Conservation (phyloP, 2,113 vertebrate genomes). For the Cettia cetti region DNA sequence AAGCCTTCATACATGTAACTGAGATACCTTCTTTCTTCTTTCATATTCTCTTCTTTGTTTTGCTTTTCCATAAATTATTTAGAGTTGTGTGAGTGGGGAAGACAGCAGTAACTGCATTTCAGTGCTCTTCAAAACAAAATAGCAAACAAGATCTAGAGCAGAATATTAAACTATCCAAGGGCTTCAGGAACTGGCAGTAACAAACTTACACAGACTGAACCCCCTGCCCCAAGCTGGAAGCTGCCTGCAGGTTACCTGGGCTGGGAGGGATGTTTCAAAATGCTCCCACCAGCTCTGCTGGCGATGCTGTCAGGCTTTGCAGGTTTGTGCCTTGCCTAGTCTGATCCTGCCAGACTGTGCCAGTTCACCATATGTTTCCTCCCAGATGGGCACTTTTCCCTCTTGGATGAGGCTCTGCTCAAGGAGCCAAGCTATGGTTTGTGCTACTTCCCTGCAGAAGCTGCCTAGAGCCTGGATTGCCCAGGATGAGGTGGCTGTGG, state of each 20-base stretch:
- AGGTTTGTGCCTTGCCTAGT: background rate
- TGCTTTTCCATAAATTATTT: slow-evolving; percentile 65
- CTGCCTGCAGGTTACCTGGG: background rate
- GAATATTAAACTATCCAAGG: slow-evolving; percentile 49
- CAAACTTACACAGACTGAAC: background rate
- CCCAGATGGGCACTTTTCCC: background rate
- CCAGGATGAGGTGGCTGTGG: background rate
- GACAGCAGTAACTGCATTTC: slow-evolving; percentile 58
- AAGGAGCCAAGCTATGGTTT: background rate
- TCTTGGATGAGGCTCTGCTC: background rate
- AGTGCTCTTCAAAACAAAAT: slow-evolving; percentile 45
- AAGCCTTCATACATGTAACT: background rate
- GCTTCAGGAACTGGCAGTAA: slow-evolving; percentile 9
- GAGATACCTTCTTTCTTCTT: background rate
- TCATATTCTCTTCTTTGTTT: slow-evolving; percentile 43
- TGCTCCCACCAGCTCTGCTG: background rate
- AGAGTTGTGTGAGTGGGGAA: slow-evolving; percentile 25
- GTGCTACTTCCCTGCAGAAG: background rate
- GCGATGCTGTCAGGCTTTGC: background rate
- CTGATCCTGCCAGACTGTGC: background rate
- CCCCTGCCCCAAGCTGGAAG: background rate
- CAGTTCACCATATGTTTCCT: accelerated
- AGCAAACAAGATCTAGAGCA: slow-evolving; percentile 59
- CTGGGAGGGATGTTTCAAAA: background rate
- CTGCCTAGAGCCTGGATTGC: background rate